These are phyloP conservation scores for Heteromyza rotundicornis DNA, from an alignment of 2,888 invertebrate species.

Conservation along the genomic window DNA sequence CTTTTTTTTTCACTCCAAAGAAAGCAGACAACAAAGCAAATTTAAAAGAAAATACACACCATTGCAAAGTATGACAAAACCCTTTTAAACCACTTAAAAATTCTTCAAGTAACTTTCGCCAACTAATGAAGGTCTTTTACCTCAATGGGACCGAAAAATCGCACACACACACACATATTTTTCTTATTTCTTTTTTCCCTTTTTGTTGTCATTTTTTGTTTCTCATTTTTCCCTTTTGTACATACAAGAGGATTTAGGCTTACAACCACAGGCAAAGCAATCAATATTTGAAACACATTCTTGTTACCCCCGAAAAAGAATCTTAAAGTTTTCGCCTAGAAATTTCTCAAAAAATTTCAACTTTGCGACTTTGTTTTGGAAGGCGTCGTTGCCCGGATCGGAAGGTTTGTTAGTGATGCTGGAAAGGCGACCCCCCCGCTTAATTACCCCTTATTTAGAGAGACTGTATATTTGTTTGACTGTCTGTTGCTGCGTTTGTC, in stretches of 20 bases:
- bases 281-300: neutral
- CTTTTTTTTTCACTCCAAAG: neutral
- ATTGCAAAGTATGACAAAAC: slow-evolving; percentile 52
- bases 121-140: slow-evolving; percentile 53
- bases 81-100: slow-evolving; percentile 54
- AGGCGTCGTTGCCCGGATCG: neutral
- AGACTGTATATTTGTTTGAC: slow-evolving; percentile 2
- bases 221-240: too few relatives aligned
- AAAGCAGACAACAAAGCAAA: too few relatives aligned
- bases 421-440: slow-evolving; percentile 18
- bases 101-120: slow-evolving; percentile 53
- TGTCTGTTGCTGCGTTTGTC: neutral
- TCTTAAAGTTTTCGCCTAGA: neutral
- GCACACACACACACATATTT: neutral
- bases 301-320: neutral
- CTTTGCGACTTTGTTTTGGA: slow-evolving; percentile 21
- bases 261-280: neutral
- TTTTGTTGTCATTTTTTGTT: too few relatives aligned
- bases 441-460: slow-evolving; percentile 23
- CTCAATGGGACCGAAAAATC: neutral
- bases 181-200: too few relatives aligned
- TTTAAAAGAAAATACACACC: too few relatives aligned
- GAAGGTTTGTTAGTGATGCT: neutral
- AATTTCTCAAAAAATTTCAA: slow-evolving; percentile 14
- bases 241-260: too few relatives aligned